Evolutionary conservation across 2,113 vertebrate species (phyloP), one percentile per base, ranked within the genome.

Genomic region (Pterocles orientalis): DNA sequence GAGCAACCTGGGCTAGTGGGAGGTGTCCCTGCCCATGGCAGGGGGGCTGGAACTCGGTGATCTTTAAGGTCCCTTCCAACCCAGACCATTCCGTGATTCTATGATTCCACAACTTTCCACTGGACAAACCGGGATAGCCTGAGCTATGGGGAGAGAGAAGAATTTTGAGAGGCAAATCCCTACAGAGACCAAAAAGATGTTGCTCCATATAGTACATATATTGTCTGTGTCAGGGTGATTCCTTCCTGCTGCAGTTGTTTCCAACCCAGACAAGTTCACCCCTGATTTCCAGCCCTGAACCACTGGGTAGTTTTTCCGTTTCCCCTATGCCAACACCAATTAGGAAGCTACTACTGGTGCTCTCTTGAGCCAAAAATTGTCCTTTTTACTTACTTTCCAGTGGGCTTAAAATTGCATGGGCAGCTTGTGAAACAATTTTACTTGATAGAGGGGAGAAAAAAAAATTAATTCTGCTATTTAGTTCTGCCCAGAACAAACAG

Each of bases 401-500:
- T 41, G n/a, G 61, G 70, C 33, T 92, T 90, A 45, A 54, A 89
- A 87, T 18, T 31, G 10, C 45, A 31, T 25, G 48, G 39, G 19
- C 72, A 76, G 33, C 39, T 89, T 76, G 86, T 87, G 78, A 85
- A n/a, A 50, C 43, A 78, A 60, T 86, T 84, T 84, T 51, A 58
- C 64, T 75, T 86, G 76, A 75, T 51, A 7, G n/a, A 19, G 36
- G 71, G 47, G 20, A 20, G 7, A 56, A 66, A 70, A 70, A 76
- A 60, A 79, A 61, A 3, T 66, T 76, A 79, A 91, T 92, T 91
- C 70, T 29, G 23, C 57, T 73, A 12, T 75, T 91, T 92, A 95
- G 34, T 82, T 95, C 57, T 95, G 81, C 93, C 87, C 91, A 65
- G 87, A 95, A 94, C 34, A 87, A 89, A 94, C 95, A 96, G 95